Evolutionary conservation across 2,113 vertebrate genomes (phyloP).

Genomic region (Tachycineta bicolor): DNA sequence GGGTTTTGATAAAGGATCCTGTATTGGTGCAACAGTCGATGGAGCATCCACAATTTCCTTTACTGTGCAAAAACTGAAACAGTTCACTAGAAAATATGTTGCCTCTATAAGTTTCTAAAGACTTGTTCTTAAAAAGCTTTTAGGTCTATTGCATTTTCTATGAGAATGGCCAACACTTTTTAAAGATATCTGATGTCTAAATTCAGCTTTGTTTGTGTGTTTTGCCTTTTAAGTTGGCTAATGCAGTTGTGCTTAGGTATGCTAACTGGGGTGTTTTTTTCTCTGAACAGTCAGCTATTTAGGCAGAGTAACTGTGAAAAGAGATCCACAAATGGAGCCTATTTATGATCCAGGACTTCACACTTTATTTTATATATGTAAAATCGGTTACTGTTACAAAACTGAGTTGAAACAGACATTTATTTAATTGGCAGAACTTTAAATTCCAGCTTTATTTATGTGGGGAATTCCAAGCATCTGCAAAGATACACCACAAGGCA

Average conservation of each 20-base stretch:
- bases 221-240: background rate
- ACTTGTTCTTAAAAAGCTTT: background rate
- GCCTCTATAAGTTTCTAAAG: background rate
- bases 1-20: background rate
- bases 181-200: background rate
- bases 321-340: background rate
- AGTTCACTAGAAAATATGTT: background rate
- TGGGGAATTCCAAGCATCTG: constrained; percentile 47
- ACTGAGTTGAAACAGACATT: constrained; percentile 16
- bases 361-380: constrained; percentile 21
- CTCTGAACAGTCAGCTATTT: constrained; percentile 23
- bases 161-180: background rate
- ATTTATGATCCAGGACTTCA: constrained; percentile 29
- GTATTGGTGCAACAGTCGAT: background rate
- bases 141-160: background rate
- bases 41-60: background rate
- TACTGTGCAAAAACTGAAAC: background rate
- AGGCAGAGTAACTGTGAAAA: constrained; percentile 1
- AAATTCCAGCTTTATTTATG: constrained; percentile 44
- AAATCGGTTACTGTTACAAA: constrained; percentile 39
- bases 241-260: background rate
- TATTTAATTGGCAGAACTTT: constrained; percentile 41
- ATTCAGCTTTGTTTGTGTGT: background rate
- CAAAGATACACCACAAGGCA: constrained; percentile 44
- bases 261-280: background rate